Evolutionary conservation across 2,113 vertebrate genomes (phyloP), one percentile per base, ranked within the genome.

Genomic region (human (Homo sapiens)): DNA sequence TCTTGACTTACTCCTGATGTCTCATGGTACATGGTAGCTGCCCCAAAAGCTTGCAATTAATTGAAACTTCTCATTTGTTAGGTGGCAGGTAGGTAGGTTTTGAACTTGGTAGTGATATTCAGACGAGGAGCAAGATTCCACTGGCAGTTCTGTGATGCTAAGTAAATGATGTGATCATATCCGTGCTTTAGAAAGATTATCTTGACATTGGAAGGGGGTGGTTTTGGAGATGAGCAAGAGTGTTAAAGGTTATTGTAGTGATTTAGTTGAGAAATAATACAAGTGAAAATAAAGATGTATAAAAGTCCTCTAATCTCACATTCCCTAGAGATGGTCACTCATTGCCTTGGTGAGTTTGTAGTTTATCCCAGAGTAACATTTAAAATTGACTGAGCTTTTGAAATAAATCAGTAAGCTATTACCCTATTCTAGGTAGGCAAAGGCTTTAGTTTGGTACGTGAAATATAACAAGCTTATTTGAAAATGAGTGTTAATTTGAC

Each of bases 1-100:
- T 57, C 6, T 6, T 32, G 2, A 0, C 17, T 25, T 35, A 0
- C 0, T n/a, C n/a, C 43, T 25, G 1, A 3, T 0, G 0, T 25
- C 32, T 22, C 1, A 3, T 25, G 35, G 1, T 7, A 3, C 40
- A 3, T 1, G 17, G 5, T 35, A 8, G n/a, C 17, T 14, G 1
- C 12, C 22, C 12, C 6, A 0, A 1, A 7, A 6, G 13, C 27
- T 68, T 20, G 5, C 55, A 8, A 13, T 68, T 10, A 8, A 4
- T 11, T 2, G 43, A 66, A 7, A 9, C 43, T 23, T 23, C 25
- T 38, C 3, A 6, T 16, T 82, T 23, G 4, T 45, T 22, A 16
- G 45, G n/a, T 73, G 52, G 13, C 84, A 68, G 45, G 32, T 22
- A 20, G 12, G 5, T 8, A 5, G 38, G 3, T n/a, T 61, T 32